Conservation (phyloP, 2,888 invertebrate genomes). For the Falcaria lacertinaria region DNA sequence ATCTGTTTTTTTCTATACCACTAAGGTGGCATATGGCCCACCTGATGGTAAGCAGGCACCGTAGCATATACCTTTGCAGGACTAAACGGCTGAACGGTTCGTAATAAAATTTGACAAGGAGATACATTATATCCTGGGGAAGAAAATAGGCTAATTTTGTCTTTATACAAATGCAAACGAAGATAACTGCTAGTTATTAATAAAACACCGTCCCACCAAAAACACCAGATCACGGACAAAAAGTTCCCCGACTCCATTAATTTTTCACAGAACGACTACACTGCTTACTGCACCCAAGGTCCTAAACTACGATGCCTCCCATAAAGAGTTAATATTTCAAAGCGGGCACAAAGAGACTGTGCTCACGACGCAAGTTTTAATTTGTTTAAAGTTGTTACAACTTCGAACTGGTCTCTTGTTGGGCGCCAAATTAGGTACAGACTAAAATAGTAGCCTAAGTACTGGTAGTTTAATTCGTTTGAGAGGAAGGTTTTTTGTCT, state of each 20-base stretch:
- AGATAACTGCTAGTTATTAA: too few relatives aligned
- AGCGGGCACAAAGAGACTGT: slow-evolving; percentile 68
- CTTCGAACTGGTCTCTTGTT: slow-evolving; percentile 72
- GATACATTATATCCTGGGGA: too few relatives aligned
- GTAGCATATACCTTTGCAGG: too few relatives aligned
- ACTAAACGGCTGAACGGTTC: too few relatives aligned
- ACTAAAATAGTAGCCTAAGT: slow-evolving; percentile 37
- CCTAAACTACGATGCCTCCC: slow-evolving; percentile 63
- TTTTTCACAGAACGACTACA: background rate
- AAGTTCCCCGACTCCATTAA: slow-evolving; percentile 27
- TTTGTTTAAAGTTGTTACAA: slow-evolving; percentile 78
- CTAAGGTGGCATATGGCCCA: too few relatives aligned
- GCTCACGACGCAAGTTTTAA: slow-evolving; percentile 74
- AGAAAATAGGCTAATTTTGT: too few relatives aligned
- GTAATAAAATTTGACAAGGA: too few relatives aligned
- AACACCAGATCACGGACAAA: slow-evolving; percentile 46
- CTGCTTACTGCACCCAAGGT: slow-evolving; percentile 23
- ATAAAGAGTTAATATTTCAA: slow-evolving; percentile 78
- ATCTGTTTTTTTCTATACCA: too few relatives aligned
- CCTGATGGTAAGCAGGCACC: too few relatives aligned
- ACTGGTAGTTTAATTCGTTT: slow-evolving; percentile 73
- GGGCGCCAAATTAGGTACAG: slow-evolving; percentile 73
- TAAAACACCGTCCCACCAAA: too few relatives aligned
- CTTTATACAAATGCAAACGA: too few relatives aligned
- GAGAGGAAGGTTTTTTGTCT: slow-evolving; percentile 41